Conservation (phyloP, 2,888 invertebrate genomes). For the Cosmia trapezina region DNA sequence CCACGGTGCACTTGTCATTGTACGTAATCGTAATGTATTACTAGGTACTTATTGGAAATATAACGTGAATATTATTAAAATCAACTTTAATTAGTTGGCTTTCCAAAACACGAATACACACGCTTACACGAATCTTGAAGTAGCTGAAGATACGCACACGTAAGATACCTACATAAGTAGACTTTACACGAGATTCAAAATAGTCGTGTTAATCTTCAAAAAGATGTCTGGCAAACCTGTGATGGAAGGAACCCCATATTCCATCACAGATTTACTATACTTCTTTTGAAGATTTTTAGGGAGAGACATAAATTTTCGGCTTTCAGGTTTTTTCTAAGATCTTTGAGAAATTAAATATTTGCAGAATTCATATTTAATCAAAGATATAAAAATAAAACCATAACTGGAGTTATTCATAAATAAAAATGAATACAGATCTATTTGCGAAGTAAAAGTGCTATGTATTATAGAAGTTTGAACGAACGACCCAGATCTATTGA, state of each 20-base stretch:
- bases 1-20: constrained; percentile 59
- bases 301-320: not conserved
- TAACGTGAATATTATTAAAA: not conserved
- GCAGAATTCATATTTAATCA: constrained; percentile 5
- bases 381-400: constrained; percentile 36
- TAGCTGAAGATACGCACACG: not conserved
- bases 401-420: constrained; percentile 46
- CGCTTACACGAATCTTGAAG: no score
- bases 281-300: not conserved
- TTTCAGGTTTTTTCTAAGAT: no score
- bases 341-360: not conserved
- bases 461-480: constrained; percentile 81
- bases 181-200: not conserved
- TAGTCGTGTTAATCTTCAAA: not conserved
- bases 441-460: constrained; percentile 86
- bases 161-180: no score
- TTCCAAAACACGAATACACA: not conserved
- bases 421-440: constrained; percentile 70
- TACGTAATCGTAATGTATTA: constrained; percentile 50
- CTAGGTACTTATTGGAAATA: constrained; percentile 5
- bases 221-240: not conserved
- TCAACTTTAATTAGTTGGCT: not conserved
- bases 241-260: not conserved
- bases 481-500: constrained; percentile 85
- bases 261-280: not conserved